Conservation (phyloP, 2,888 invertebrate genomes). For the Drosophila eohydei region DNA sequence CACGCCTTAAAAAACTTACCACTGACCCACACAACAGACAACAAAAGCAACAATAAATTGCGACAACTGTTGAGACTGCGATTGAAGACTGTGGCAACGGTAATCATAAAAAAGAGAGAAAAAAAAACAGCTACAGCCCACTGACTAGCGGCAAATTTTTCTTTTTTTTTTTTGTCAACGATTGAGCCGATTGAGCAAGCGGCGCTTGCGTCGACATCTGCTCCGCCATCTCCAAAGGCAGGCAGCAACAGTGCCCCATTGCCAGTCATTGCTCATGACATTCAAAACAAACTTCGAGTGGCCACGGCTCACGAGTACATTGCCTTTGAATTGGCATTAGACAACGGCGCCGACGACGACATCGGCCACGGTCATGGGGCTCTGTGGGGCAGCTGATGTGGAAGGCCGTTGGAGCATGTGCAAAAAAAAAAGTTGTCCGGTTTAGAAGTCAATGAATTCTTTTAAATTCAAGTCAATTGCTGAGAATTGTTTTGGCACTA, state of each 20-base stretch:
- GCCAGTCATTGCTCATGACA: conserved; percentile 78
- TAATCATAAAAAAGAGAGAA: conserved; percentile 37
- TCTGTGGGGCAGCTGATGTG: conserved; percentile 21
- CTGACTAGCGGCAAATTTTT: conserved; percentile 51
- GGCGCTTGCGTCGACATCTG: conserved; percentile 50
- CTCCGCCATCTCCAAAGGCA: conserved; percentile 12
- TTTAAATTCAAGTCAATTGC: conserved; percentile 13
- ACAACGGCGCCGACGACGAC: not conserved
- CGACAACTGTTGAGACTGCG: conserved; percentile 57
- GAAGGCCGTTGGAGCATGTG: conserved; percentile 39
- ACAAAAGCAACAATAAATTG: conserved; percentile 46
- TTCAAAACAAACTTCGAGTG: conserved; percentile 76
- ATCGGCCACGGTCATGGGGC: conserved; percentile 37
- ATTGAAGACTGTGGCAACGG: conserved; percentile 40
- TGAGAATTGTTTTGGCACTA: not conserved
- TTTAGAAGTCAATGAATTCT: conserved; percentile 31
- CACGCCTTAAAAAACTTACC: conserved; percentile 54
- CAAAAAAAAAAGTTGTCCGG: conserved; percentile 16
- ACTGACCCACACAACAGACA: conserved; percentile 73
- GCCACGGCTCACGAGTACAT: conserved; percentile 53
- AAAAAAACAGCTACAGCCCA: conserved; percentile 29
- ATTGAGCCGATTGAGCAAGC: conserved; percentile 65
- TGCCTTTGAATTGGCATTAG: conserved; percentile 49
- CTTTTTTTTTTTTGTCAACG: conserved; percentile 61
- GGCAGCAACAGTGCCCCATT: conserved; percentile 38